Conservation (phyloP, 2,888 invertebrate species). For the Dromius quadrimaculatus region DNA sequence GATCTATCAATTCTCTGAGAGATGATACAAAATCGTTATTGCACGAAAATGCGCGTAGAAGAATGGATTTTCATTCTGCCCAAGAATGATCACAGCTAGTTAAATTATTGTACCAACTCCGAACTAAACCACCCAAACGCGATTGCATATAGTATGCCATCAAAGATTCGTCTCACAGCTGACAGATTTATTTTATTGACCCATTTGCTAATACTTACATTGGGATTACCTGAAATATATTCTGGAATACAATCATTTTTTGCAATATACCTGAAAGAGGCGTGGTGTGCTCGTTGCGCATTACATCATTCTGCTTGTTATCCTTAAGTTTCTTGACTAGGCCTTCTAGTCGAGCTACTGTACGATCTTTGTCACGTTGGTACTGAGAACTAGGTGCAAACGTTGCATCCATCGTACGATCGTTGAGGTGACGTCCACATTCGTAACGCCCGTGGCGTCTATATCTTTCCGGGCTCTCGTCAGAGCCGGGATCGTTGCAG, state of each 20-base stretch:
- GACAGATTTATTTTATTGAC: slow-evolving; percentile 53
- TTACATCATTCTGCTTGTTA: background rate
- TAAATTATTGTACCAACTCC: slow-evolving; percentile 38
- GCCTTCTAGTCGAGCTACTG: background rate
- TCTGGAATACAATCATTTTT: slow-evolving; percentile 42
- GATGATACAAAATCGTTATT: slow-evolving; percentile 1
- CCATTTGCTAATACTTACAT: slow-evolving; percentile 40
- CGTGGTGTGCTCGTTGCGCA: background rate
- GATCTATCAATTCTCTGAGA: background rate
- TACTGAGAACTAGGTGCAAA: background rate
- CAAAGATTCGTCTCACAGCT: slow-evolving; percentile 2
- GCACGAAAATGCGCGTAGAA: background rate
- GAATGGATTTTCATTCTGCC: slow-evolving; percentile 11
- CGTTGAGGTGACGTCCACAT: background rate
- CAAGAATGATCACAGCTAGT: slow-evolving; percentile 32
- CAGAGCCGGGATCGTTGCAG: background rate
- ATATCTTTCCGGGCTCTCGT: background rate
- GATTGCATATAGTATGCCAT: slow-evolving; percentile 9
- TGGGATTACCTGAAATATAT: slow-evolving; percentile 45
- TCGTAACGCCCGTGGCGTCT: background rate
- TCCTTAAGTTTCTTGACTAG: background rate
- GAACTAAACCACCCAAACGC: background rate
- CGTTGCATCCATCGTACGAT: background rate
- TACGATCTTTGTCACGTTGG: background rate
- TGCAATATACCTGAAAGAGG: background rate